A percentile compares a stretch with the other conserved stretches of the same genome.
These are phyloP conservation scores for Colaptes auratus DNA, from an alignment of 2,113 vertebrate genomes.

Conservation along the genomic window DNA sequence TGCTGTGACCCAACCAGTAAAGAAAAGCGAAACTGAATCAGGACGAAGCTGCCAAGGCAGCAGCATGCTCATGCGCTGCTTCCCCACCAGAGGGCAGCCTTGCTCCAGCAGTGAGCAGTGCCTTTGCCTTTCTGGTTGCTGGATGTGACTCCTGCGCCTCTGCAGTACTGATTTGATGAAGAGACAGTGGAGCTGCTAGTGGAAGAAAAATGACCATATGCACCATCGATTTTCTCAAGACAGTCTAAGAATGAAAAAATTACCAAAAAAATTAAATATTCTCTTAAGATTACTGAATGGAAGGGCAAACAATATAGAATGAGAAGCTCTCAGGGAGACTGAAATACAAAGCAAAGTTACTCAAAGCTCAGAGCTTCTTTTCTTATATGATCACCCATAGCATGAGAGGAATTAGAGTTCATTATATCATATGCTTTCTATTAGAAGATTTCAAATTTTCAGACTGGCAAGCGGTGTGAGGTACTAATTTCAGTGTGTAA, in stretches of 20 bases:
- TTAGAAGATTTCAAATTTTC: not conserved
- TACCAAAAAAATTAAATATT: not conserved
- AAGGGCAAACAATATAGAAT: not conserved
- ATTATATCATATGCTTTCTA: not conserved
- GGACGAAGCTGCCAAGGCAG: rapidly evolving
- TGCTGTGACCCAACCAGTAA: rapidly evolving
- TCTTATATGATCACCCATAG: not conserved
- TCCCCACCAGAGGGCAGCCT: slow-evolving; percentile 63
- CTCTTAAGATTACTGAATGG: not conserved
- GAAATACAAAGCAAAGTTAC: not conserved
- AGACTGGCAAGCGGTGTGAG: not conserved
- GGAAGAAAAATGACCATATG: not conserved
- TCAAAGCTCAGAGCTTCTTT: not conserved
- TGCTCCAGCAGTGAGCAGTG: not conserved
- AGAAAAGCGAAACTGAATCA: not conserved
- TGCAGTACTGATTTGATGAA: rapidly evolving
- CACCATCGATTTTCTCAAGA: not conserved
- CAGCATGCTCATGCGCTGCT: rapidly evolving
- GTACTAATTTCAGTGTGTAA: rapidly evolving
- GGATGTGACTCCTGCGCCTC: rapidly evolving
- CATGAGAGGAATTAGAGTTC: not conserved
- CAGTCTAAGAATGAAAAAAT: not conserved
- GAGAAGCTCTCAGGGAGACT: not conserved
- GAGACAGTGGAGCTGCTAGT: not conserved
- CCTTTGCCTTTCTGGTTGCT: not conserved